A percentile compares a stretch with the other conserved stretches of the same genome.
Conservation (phyloP, 2,797 vertebrate species). For the Coccyzus lansbergi region DNA sequence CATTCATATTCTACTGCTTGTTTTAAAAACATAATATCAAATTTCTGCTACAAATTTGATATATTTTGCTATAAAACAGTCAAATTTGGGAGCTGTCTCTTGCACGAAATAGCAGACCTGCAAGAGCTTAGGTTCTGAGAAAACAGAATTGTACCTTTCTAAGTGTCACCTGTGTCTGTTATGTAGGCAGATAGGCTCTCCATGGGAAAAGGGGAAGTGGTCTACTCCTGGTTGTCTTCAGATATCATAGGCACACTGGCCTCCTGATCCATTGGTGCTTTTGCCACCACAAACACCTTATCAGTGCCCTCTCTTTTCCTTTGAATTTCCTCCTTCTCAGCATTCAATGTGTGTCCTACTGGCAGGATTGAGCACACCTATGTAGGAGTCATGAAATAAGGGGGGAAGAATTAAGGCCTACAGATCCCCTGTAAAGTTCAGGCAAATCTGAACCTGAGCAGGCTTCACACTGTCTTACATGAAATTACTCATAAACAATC, state of each 20-base stretch:
- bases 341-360: no score
- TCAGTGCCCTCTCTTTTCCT: neutral
- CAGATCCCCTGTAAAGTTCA: neutral
- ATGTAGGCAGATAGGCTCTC: neutral
- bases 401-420: neutral
- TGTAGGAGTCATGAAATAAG: neutral
- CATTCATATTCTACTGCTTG: neutral
- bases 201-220: neutral
- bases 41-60: neutral
- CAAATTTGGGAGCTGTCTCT: fast-evolving
- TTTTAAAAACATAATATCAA: neutral
- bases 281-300: no score
- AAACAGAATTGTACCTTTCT: neutral
- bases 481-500: neutral
- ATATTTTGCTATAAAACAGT: neutral
- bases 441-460: neutral
- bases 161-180: neutral
- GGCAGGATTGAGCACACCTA: fast-evolving
- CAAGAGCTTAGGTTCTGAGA: neutral
- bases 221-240: neutral
- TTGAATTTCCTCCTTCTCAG: neutral
- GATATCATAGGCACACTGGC: neutral
- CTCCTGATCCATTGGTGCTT: neutral
- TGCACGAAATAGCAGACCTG: neutral
- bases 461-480: neutral